Percentiles rank a stretch among this genome's conserved stretches.
phyloP scores from a whole-genome alignment of 2,888 invertebrate genomes.

The Coleophora flavipennella region DNA sequence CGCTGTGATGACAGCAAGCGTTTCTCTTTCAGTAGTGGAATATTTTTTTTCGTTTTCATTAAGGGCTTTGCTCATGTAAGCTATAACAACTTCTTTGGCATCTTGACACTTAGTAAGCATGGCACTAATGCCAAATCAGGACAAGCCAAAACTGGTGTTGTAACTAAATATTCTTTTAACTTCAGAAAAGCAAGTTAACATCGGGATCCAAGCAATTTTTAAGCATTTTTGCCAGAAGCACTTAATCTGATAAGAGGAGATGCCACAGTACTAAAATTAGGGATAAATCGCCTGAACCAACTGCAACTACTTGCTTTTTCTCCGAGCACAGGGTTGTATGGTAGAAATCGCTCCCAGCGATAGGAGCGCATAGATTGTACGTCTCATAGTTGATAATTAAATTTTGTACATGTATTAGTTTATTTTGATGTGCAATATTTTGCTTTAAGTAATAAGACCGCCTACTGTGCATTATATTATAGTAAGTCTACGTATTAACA shows the following conservation, averaged over 20 bases:
- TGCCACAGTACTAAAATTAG: slow-evolving; percentile 4
- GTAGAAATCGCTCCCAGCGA: too few species aligned
- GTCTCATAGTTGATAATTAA: too few species aligned
- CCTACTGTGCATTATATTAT: too few species aligned
- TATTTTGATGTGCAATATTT: too few species aligned
- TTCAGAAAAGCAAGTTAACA: slow-evolving; percentile 6
- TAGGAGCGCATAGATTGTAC: too few species aligned
- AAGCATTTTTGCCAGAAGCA: slow-evolving; percentile 3
- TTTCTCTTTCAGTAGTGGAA: not conserved
- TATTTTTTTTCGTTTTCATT: too few species aligned
- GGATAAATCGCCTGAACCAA: not conserved
- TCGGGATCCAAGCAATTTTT: slow-evolving; percentile 4
- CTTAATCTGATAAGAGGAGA: slow-evolving; percentile 5
- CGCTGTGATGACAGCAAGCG: not conserved
- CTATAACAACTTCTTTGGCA: slow-evolving; percentile 1
- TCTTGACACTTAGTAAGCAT: slow-evolving; percentile 4
- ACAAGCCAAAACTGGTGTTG: slow-evolving; percentile 4
- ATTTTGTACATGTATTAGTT: too few species aligned
- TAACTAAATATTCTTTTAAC: slow-evolving; percentile 3
- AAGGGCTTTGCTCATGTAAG: not conserved
- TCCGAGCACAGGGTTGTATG: too few species aligned
- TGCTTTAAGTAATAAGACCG: too few species aligned
- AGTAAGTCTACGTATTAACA: too few species aligned
- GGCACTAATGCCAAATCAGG: slow-evolving; percentile 7
- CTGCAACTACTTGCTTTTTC: too few species aligned